phyloP scores from a whole-genome alignment of 2,888 invertebrate species.

The Tuta absoluta region DNA sequence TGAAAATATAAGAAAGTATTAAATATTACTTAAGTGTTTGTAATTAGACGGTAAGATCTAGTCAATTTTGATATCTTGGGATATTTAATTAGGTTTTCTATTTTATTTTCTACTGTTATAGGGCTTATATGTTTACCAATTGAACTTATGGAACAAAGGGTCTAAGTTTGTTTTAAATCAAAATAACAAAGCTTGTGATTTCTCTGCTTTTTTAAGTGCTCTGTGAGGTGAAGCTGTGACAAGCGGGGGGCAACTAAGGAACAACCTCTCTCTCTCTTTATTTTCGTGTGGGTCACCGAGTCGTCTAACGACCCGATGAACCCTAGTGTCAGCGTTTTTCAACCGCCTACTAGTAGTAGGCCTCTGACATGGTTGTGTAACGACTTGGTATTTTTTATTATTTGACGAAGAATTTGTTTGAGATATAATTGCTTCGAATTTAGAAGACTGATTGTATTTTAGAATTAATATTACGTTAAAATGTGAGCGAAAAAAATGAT shows the following conservation, averaged over 20 bases:
- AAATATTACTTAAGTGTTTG: constrained; percentile 29
- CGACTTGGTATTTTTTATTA: too few relatives aligned
- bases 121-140: background rate
- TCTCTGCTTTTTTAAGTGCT: constrained; percentile 51
- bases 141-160: background rate
- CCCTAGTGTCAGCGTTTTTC: too few relatives aligned
- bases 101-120: background rate
- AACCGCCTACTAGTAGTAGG: too few relatives aligned
- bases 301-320: too few relatives aligned
- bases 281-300: too few relatives aligned
- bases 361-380: too few relatives aligned
- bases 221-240: constrained; percentile 56
- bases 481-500: too few relatives aligned
- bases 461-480: too few relatives aligned
- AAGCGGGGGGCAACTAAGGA: constrained; percentile 42
- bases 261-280: background rate
- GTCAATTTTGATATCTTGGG: constrained; percentile 25
- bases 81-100: background rate
- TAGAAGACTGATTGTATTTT: too few relatives aligned
- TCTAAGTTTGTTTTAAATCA: background rate
- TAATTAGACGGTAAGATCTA: constrained; percentile 30
- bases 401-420: too few relatives aligned
- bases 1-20: too few relatives aligned
- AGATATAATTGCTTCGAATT: too few relatives aligned
- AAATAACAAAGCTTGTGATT: constrained; percentile 44